Base-by-base conservation (phyloP, 2,888 invertebrate genomes). In the Arctia plantaginis region DNA sequence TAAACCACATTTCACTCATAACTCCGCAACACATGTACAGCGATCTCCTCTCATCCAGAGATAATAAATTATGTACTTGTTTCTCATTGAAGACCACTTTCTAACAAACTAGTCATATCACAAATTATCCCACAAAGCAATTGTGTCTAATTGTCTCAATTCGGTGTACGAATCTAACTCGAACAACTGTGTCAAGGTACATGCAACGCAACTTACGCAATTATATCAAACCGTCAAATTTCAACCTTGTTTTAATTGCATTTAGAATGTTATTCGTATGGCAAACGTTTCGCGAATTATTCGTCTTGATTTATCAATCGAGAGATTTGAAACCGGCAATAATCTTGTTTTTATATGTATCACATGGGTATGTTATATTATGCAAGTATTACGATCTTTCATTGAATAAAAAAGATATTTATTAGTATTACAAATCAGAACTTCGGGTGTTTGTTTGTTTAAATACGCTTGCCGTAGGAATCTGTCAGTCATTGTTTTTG, bases 181-280 rank as follows among this genome's bases (percentile, higher is more conserved):
- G 85, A 71, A 78, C 86, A 90, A 90, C 85, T 88, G 80, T 92
- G 93, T 92, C 93, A 93, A 93, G 93, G 93, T 88, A 84, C 85
- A 77, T 75, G 80, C 90, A n/a, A 88, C 90, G 91, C 89, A 88
- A 89, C 87, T 88, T 81, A 82, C 81, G 80, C 82, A 80, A 77
- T 73, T 33, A 74, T 76, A 69, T 51, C 33, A 55, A 71, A 65
- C 64, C 69, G 76, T 77, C 71, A 75, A 83, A 75, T 84, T 81
- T 83, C 73, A 82, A 86, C 87, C 84, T 80, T 89, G 85, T 79
- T 33, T n/a, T 51, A 62, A 39, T 55, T 33, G 51, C 7, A 51
- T 75, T 81, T 76, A 72, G 76, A 81, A 73, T 72, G 73, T 70
- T 65, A 41, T 78, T 79, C 79, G 13, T 27, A 27, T 71, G 77